Conservation (phyloP, 2,888 invertebrate species). For the Leistus spinibarbis region DNA sequence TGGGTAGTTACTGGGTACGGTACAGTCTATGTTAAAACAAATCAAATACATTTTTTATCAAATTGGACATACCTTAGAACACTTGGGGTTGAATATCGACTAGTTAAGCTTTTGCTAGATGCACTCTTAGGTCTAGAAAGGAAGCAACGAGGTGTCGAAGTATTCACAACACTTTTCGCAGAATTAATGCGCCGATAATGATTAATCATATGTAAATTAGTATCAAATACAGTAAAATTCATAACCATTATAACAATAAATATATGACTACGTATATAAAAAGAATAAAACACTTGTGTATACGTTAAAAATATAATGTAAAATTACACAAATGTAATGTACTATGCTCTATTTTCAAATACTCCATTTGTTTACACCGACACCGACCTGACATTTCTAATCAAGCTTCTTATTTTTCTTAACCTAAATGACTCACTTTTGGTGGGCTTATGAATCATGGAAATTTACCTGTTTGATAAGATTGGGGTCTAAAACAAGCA, state of each 20-base stretch:
- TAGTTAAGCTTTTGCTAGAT: slow-evolving; percentile 5
- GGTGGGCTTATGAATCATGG: neutral
- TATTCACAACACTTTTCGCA: slow-evolving; percentile 54
- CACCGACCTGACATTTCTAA: slow-evolving; percentile 18
- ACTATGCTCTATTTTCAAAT: neutral
- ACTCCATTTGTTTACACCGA: slow-evolving; percentile 20
- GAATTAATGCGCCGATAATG: slow-evolving; percentile 55
- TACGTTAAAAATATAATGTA: neutral
- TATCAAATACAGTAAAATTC: slow-evolving; percentile 28
- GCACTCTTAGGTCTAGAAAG: slow-evolving; percentile 39
- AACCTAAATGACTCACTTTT: neutral
- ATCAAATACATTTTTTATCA: neutral
- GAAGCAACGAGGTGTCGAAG: slow-evolving; percentile 50
- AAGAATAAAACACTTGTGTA: neutral
- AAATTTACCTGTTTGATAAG: neutral
- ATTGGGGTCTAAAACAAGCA: neutral
- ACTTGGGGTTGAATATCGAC: slow-evolving; percentile 21
- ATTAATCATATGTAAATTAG: slow-evolving; percentile 57
- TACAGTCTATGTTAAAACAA: slow-evolving; percentile 11
- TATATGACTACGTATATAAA: neutral
- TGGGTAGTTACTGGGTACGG: neutral
- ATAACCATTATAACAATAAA: slow-evolving; percentile 28
- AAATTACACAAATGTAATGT: neutral
- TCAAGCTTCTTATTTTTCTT: slow-evolving; percentile 23
- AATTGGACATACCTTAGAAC: slow-evolving; percentile 16